Percentiles rank a stretch among this genome's conserved stretches.
Conservation (phyloP, 2,113 vertebrate species). For the Lycaon pictus region DNA sequence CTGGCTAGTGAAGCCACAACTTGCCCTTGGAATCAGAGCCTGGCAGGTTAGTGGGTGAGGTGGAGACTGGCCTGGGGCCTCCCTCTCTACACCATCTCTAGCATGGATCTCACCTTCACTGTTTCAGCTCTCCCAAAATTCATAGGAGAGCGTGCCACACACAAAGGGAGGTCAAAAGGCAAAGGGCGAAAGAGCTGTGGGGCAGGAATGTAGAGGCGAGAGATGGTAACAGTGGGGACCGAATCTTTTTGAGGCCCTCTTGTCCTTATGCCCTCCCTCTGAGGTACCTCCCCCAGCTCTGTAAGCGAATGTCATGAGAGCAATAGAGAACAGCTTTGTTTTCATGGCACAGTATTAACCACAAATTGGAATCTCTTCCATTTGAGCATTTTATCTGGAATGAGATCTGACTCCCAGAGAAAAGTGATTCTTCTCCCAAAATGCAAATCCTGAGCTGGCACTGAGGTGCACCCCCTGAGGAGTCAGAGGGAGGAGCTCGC, state of each 20-base stretch:
- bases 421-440: background rate
- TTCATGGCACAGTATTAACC: background rate
- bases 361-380: background rate
- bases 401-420: background rate
- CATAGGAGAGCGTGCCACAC: background rate
- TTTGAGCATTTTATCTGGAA: constrained; percentile 10
- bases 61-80: background rate
- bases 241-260: background rate
- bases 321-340: constrained; percentile 1
- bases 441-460: background rate
- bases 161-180: background rate
- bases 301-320: background rate
- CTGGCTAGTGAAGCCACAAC: background rate
- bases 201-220: background rate
- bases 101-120: background rate
- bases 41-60: background rate
- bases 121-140: background rate
- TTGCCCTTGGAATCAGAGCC: background rate
- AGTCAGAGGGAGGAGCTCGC: background rate
- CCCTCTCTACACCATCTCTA: background rate
- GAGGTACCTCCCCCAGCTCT: background rate
- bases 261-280: background rate
- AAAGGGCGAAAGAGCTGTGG: background rate
- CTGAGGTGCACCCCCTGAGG: background rate
- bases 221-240: background rate